Base-by-base conservation (phyloP, 2,888 invertebrate genomes). In the Drosophila meridiana region DNA sequence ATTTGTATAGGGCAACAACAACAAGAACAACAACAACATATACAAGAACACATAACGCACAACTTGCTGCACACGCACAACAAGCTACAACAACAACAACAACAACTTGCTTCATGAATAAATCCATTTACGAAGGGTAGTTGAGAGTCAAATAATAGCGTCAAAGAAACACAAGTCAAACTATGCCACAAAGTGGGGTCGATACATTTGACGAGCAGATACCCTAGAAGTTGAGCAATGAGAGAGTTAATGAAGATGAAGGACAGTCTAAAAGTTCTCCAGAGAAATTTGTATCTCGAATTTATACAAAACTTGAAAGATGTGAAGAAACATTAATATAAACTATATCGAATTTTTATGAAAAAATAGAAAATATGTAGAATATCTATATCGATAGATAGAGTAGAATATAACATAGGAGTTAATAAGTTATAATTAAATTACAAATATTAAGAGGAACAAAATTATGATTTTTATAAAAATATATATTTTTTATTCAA, bases 1-100 rank as follows among this genome's bases (percentile, higher is more conserved):
- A 90, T 90, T 87, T 90, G 90, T 87, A 77, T 68, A 82, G 77
- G 78, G 56, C 56, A 64, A 52, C 30, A 52, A 13, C 69, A 52
- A 36, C 30, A 45, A 30, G 20, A 20, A 20, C 20, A 20, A 20
- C 20, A 20, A 26, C 48, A 47, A 58, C 53, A 56, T 60, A 13
- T 36, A 28, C 20, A 48, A 42, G 36, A 60, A 65, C 56, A 50
- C 32, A 50, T 9, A 50, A 50, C 60, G 43, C 26, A 48, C 38
- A 58, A 74, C 69, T 56, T 68, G 67, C 48, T 36, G 45, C 50
- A 57, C 67, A 76, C 81, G 60, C 61, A 86, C 80, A 65, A 72
- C 76, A 57, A 43, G 45, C 73, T 50, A 52, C 56, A 63, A 67
- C 58, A 62, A 61, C 32, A 57, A 20, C 45, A n/a, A 40, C 42